Evolutionary conservation across 2,113 vertebrate species (phyloP), one percentile per base, ranked within the genome.

Genomic region (Trichomycterus rosablanca): DNA sequence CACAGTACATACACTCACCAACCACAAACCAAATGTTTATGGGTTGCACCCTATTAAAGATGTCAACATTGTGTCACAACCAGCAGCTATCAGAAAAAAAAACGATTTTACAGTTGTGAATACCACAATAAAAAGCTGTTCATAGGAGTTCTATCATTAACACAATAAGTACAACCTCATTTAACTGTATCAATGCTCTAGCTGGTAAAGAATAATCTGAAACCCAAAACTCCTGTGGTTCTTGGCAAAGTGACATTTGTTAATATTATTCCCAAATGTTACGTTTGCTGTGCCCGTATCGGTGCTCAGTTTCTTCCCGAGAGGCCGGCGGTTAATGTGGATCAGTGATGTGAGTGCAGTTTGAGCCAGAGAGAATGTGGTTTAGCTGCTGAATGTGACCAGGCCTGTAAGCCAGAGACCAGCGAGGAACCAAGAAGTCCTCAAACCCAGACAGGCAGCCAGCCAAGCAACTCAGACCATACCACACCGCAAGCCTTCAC

Each of bases 361-460:
- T 52, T 60, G 63, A 42, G 19, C 51, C 18, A 30, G 55, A 65
- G 45, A 39, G 39, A 72, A n/a, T 59, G 81, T 57, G 81, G 83
- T 84, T 78, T 74, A 23, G 34, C 70, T 63, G 70, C 70, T 63
- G 63, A 74, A 63, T 69, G 50, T 20, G 62, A 75, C 66, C 30
- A 40, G 7, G 66, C 74, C 74, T 61, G 59, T 58, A 72, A 74
- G 74, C 71, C 74, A 80, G 81, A 73, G 76, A 65, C 76, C 76
- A 75, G 66, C 75, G 66, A 70, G 72, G 74, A 82, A 74, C 61
- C 72, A 32, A 72, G 70, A 53, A 70, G 59, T 61, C 49, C 51
- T 63, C 52, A 67, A 65, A 46, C 71, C 49, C 62, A 66, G 68
- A 59, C 74, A 40, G 64, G 64, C 64, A 68, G 66, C 68, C 69